Evolutionary conservation across 2,113 vertebrate genomes (phyloP).

Genomic region (Microtus pennsylvanicus): DNA sequence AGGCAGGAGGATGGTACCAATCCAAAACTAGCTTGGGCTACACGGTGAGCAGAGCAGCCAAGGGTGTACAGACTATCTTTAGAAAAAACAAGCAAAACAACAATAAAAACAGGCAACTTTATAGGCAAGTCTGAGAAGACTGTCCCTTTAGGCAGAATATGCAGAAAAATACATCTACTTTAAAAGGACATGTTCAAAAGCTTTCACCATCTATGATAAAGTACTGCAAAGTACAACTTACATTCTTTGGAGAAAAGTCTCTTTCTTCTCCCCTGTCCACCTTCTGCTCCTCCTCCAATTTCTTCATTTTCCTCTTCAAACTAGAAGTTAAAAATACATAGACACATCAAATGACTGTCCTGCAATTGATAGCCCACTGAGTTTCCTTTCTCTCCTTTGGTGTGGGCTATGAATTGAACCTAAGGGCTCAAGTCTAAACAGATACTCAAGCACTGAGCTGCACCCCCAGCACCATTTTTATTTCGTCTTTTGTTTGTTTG

Average conservation of each 20-base stretch:
- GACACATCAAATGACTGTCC: constrained; percentile 16
- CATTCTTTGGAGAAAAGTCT: constrained; percentile 97
- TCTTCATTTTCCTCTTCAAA: constrained; percentile 97
- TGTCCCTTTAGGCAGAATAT: not conserved
- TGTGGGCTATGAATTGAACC: not conserved
- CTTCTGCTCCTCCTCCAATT: constrained; percentile 89
- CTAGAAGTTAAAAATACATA: constrained; percentile 65
- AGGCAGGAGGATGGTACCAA: not conserved
- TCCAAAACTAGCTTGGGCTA: not conserved
- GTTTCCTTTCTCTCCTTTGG: not conserved
- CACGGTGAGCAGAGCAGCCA: not conserved
- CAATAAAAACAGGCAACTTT: not conserved
- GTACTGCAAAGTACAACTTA: constrained; percentile 80
- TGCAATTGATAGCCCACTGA: not conserved
- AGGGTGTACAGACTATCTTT: not conserved
- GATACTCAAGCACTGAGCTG: not conserved
- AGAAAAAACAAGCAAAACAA: not conserved
- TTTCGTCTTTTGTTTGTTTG: no score
- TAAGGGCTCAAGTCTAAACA: not conserved
- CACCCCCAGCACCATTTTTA: not conserved
- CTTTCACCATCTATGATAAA: not conserved
- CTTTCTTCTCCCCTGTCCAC: constrained; percentile 94
- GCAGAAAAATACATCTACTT: constrained; percentile 4
- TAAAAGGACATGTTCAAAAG: not conserved
- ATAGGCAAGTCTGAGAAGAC: constrained; percentile 42